Evolutionary conservation across 2,888 invertebrate species (phyloP), one percentile per base, ranked within the genome.

Genomic region (Dyspetes luteomarginatus): DNA sequence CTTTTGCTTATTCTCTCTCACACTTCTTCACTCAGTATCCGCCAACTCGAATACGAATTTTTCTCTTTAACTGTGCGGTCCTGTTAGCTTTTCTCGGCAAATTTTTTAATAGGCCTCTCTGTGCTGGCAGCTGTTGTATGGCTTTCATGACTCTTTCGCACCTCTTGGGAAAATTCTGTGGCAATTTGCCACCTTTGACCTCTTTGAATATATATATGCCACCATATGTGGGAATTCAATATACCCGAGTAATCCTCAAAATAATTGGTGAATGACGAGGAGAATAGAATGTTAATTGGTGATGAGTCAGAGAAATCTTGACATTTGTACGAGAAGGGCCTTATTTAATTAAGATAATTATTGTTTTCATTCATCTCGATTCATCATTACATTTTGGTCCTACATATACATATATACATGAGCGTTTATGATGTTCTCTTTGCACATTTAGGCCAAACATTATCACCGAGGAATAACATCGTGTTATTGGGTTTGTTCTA

Each of bases 31-130:
- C 19, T 69, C 12, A n/a, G 28, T n/a, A n/a, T 19, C 9, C 19
- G 22, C 48, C 4, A 15, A 48, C 48, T 2, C 15, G 5, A 48
- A 48, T 48, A 48, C 48, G 30, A 64, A n/a, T 69, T 65, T 75
- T 75, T 79, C 55, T 41, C 56, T 36, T 22, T 36, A 56, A 75
- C 71, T 69, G 69, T 58, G 26, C 7, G 22, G 45, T 26, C 56
- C 56, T 50, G 74, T 64, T 69, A 50, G 55, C 62, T 48, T 73
- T 74, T 78, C 68, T 52, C 26, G 68, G 43, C 52, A 48, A 78
- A 73, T 78, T 78, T 73, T 68, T 78, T 78, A 78, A 78, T 73
- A 48, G 68, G 67, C 52, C 24, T 22, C 62, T 72, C 12, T 24
- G 26, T 50, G 50, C 58, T 72, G 17, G 24, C 12, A 45, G 48